Base-by-base conservation (phyloP, 2,888 invertebrate genomes). In the Philaethria dido region DNA sequence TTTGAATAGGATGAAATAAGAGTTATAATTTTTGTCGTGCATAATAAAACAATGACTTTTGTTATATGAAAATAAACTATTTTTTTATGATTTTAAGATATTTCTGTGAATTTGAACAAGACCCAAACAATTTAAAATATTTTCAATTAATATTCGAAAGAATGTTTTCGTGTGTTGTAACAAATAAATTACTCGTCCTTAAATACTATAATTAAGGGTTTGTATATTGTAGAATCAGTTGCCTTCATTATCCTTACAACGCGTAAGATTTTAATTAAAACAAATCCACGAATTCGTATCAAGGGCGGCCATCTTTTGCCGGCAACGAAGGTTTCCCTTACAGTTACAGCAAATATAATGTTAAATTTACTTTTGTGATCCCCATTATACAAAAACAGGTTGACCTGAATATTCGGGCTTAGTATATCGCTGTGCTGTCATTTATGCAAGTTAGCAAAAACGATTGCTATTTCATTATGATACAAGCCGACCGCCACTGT, bases 351-450 rank as follows among this genome's bases (percentile, higher is more conserved):
- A 86, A 86, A 88, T 89, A 89, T 85, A 88, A 89, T 84, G 87
- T 86, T 84, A 85, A 89, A 89, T 89, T 88, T 88, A 86, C 89
- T 89, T 88, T 85, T 88, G 87, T 88, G 87, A 89, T 89, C 84
- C 85, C 83, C 81, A 87, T 89, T 89, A 89, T 85, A 87, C 87
- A 92, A 92, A 91, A 91, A 88, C 91, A 91, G 86, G 87, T 89
- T 90, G 91, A 91, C 92, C 92, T 87, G 87, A 92, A 92, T 92
- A 88, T 88, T 85, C 85, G 81, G 81, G 80, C 82, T 82, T 80
- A 82, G 86, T 89, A 90, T 88, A 92, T 89, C 84, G 88, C 84
- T 84, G 85, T 83, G 84, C 80, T 82, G 85, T 87, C 88, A 86
- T 90, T 89, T 89, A 86, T 89, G 89, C 89, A 88, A 90, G 86